Percentiles rank a stretch among this genome's conserved stretches.
Conservation (phyloP, 1,140 invertebrate genomes). For the Eumeta japonica region DNA sequence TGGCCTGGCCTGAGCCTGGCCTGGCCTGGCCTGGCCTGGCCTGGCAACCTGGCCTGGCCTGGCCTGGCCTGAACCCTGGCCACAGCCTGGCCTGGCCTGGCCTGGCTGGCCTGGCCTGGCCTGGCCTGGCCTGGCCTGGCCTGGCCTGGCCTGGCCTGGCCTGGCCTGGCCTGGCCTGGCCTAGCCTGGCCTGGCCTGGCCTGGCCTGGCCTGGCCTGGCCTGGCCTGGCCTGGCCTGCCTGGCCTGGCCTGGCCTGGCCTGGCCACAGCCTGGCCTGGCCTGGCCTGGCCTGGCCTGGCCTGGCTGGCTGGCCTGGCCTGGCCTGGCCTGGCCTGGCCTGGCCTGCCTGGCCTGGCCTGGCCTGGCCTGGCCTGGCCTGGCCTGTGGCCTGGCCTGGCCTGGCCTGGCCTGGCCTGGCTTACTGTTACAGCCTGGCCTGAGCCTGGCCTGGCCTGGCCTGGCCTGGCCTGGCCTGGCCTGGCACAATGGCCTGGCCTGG, state of each 20-base stretch:
- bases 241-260: conserved; percentile 26
- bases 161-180: conserved; percentile 29
- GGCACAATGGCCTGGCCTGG: conserved; percentile 25
- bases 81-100: too few species aligned
- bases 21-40: too few species aligned
- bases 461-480: conserved; percentile 26
- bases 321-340: too few species aligned
- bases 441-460: conserved; percentile 29
- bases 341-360: too few species aligned
- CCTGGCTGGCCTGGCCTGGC: too few species aligned
- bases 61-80: conserved; percentile 4
- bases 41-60: too few species aligned
- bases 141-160: conserved; percentile 22
- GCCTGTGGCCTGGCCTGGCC: conserved; percentile 28
- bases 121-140: conserved; percentile 21
- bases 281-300: too few species aligned
- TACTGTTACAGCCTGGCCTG: conserved; percentile 31
- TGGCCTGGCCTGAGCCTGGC: too few species aligned
- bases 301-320: too few species aligned
- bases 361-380: conserved; percentile 27
- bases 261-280: too few species aligned
- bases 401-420: conserved; percentile 28
- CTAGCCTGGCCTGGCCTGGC: conserved; percentile 27
- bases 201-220: conserved; percentile 24
- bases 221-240: too few species aligned